Percentiles rank a stretch among this genome's conserved stretches.
Evolutionary conservation across 1,140 invertebrate species (phyloP).

Genomic region (Lasioglossum baleicum): DNA sequence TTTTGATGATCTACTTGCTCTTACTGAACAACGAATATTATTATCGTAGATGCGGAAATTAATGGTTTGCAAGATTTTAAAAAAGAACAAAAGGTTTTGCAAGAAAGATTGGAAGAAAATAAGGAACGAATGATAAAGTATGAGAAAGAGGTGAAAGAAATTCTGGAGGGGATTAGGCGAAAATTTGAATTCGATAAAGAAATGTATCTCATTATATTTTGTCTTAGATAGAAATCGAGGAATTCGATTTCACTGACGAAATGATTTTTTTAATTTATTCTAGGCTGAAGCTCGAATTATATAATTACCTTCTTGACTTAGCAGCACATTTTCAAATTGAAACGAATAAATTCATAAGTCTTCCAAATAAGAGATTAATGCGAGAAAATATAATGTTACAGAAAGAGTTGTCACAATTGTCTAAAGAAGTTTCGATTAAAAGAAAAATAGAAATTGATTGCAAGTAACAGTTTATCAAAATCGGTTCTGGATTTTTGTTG

Average conservation of each 20-base stretch:
- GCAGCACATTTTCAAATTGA: conserved; percentile 65
- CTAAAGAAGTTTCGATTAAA: conserved; percentile 26
- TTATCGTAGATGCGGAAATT: conserved; percentile 65
- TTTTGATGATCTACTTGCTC: neutral
- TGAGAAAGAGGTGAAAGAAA: conserved; percentile 54
- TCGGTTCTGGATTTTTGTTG: neutral
- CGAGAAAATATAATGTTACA: conserved; percentile 70
- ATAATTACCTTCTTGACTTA: conserved; percentile 58
- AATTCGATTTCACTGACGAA: conserved; percentile 9
- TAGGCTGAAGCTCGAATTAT: conserved; percentile 71
- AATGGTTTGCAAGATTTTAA: conserved; percentile 72
- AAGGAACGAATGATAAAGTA: conserved; percentile 49
- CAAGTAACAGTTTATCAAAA: conserved; percentile 39
- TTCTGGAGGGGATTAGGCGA: conserved; percentile 46
- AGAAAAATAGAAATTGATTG: conserved; percentile 9
- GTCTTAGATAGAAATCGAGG: neutral
- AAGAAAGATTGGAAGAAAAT: conserved; percentile 54
- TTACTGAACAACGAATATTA: neutral
- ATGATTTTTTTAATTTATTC: neutral
- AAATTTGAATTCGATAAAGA: conserved; percentile 66
- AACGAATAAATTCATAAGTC: conserved; percentile 47
- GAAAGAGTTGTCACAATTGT: conserved; percentile 55
- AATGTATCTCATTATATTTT: conserved; percentile 60
- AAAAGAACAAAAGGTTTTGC: conserved; percentile 43
- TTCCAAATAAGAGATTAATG: conserved; percentile 62